Percentiles rank a stretch among this genome's conserved stretches.
Evolutionary conservation across 2,797 vertebrate genomes (phyloP).

Genomic region (Coreius guichenoti): DNA sequence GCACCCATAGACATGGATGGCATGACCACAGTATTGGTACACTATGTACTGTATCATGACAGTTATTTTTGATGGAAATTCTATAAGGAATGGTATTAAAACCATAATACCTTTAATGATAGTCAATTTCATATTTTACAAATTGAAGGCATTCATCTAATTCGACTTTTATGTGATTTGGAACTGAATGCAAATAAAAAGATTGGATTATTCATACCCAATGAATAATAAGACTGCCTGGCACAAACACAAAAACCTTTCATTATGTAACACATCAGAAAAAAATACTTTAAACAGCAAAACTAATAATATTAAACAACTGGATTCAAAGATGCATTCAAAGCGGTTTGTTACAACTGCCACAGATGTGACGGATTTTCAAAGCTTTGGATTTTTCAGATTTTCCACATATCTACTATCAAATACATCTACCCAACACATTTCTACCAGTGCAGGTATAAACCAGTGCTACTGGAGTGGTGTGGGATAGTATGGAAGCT

Average conservation of each 20-base stretch:
- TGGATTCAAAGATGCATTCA: too few relatives aligned
- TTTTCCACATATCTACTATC: too few relatives aligned
- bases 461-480: not conserved
- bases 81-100: not conserved
- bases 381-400: too few relatives aligned
- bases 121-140: not conserved
- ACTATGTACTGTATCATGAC: not conserved
- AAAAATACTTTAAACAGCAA: not conserved
- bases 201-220: not conserved
- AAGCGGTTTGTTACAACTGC: too few relatives aligned
- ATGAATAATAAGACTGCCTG: not conserved
- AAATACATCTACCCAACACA: too few relatives aligned
- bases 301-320: too few relatives aligned
- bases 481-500: too few relatives aligned
- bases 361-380: too few relatives aligned
- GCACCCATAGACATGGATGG: not conserved
- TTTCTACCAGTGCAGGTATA: too few relatives aligned
- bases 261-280: not conserved
- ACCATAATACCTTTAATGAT: not conserved
- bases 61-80: not conserved
- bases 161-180: not conserved
- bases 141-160: not conserved
- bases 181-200: not conserved
- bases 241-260: not conserved
- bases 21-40: not conserved